Conservation (phyloP, 2,113 vertebrate species). For the Rafetus swinhoei region DNA sequence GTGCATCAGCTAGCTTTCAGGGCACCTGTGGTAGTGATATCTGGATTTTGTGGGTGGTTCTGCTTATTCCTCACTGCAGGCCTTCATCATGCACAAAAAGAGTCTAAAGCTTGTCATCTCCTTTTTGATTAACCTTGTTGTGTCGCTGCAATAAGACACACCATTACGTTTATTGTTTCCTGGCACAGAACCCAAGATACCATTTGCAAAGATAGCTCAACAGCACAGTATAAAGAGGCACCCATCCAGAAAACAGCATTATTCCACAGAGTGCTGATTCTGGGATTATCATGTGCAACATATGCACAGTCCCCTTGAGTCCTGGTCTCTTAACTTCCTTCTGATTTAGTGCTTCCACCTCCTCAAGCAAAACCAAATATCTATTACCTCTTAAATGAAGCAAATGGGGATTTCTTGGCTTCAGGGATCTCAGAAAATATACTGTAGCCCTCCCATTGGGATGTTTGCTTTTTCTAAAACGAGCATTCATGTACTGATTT, state of each 20-base stretch:
- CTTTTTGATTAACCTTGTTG: constrained; percentile 47
- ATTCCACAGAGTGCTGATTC: constrained; percentile 9
- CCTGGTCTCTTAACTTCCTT: constrained; percentile 35
- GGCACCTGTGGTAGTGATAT: not conserved
- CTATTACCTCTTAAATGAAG: constrained; percentile 57
- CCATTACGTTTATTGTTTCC: constrained; percentile 10
- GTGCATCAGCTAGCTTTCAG: not conserved
- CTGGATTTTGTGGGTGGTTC: not conserved
- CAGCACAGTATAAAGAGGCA: not conserved
- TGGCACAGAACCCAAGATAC: constrained; percentile 31
- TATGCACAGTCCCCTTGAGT: constrained; percentile 36
- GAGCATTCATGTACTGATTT: not conserved
- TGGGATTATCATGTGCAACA: constrained; percentile 17
- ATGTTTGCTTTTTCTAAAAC: constrained; percentile 27
- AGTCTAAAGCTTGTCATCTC: not conserved
- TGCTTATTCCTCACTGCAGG: not conserved
- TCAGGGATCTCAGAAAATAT: constrained; percentile 48
- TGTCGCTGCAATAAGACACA: not conserved
- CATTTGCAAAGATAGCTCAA: constrained; percentile 37
- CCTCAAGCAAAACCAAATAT: constrained; percentile 37
- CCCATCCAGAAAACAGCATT: constrained; percentile 6
- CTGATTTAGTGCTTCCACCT: constrained; percentile 11
- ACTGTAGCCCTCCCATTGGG: constrained; percentile 19
- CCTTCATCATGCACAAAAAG: not conserved
- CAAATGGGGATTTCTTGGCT: constrained; percentile 33